These are phyloP conservation scores for Ochotona curzoniae DNA, from an alignment of 2,113 vertebrate species.

Conservation along the genomic window DNA sequence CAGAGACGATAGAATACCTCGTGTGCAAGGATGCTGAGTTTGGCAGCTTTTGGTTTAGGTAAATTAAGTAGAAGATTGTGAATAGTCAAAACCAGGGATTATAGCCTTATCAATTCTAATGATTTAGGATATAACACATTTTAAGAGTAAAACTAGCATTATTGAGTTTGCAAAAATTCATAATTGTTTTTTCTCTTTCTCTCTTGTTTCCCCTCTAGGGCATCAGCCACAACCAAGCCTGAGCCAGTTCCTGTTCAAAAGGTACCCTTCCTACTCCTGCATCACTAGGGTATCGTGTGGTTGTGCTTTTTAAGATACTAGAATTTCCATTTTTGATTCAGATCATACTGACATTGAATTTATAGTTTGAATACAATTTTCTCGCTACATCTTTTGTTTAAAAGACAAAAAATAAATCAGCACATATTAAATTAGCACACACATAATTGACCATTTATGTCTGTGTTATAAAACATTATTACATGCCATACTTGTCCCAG, in stretches of 20 bases:
- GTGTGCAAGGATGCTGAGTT: neutral
- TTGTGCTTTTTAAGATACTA: neutral
- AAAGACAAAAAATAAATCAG: constrained; percentile 36
- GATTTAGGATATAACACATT: constrained; percentile 4
- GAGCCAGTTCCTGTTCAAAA: constrained; percentile 88
- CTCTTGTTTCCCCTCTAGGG: constrained; percentile 85
- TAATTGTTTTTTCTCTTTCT: neutral
- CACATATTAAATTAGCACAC: neutral
- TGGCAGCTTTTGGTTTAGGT: neutral
- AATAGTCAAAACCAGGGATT: constrained; percentile 35
- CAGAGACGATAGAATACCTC: neutral
- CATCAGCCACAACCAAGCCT: constrained; percentile 87
- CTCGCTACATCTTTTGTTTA: neutral
- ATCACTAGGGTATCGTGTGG: neutral
- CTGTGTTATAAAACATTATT: constrained; percentile 28
- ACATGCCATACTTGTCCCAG: neutral
- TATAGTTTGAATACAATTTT: constrained; percentile 44
- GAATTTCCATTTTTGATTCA: constrained; percentile 65
- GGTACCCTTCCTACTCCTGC: constrained; percentile 85
- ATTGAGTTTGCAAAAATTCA: neutral
- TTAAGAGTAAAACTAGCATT: constrained; percentile 3
- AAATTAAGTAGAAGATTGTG: neutral
- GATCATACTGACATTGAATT: constrained; percentile 35
- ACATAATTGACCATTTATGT: neutral
- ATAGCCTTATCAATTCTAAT: neutral